Conservation (phyloP, 2,888 invertebrate species). For the Rhagonycha fulva region DNA sequence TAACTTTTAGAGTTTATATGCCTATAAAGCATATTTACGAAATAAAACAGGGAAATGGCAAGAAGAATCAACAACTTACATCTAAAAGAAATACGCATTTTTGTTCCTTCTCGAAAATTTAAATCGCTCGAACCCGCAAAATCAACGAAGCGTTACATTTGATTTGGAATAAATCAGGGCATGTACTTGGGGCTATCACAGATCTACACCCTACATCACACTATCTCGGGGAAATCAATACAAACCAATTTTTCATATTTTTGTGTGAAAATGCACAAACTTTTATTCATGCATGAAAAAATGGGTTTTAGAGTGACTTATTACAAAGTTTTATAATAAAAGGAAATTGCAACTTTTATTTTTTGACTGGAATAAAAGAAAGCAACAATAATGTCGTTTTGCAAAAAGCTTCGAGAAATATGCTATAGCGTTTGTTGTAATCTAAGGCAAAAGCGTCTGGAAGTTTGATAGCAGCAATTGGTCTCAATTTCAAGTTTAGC, state of each 20-base stretch:
- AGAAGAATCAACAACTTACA: conserved; percentile 24
- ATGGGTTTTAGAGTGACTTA: not conserved
- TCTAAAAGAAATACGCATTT: conserved; percentile 28
- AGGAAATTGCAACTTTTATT: not conserved
- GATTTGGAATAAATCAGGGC: conserved; percentile 48
- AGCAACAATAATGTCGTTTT: not conserved
- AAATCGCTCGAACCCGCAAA: conserved; percentile 49
- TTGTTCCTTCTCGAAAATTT: conserved; percentile 40
- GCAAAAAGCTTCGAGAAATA: not conserved
- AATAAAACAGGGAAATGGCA: conserved; percentile 21
- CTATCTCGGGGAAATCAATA: conserved; percentile 17
- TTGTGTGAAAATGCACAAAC: not conserved
- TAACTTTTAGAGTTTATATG: conserved; percentile 18
- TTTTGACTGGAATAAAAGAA: not conserved
- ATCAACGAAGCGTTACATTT: conserved; percentile 47
- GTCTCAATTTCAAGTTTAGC: conserved; percentile 31
- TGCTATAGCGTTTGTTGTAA: not conserved
- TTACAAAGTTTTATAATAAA: conserved; percentile 1
- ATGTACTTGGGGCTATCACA: conserved; percentile 28
- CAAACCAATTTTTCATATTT: conserved; percentile 1
- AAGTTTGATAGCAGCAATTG: conserved; percentile 20
- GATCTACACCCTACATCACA: conserved; percentile 26
- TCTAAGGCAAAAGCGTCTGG: conserved; percentile 13
- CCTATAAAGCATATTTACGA: conserved; percentile 26
- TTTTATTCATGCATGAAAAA: not conserved